Percentiles rank a stretch among this genome's conserved stretches.
These are phyloP conservation scores for Ditula angustiorana DNA, from an alignment of 2,888 invertebrate species.

Conservation along the genomic window DNA sequence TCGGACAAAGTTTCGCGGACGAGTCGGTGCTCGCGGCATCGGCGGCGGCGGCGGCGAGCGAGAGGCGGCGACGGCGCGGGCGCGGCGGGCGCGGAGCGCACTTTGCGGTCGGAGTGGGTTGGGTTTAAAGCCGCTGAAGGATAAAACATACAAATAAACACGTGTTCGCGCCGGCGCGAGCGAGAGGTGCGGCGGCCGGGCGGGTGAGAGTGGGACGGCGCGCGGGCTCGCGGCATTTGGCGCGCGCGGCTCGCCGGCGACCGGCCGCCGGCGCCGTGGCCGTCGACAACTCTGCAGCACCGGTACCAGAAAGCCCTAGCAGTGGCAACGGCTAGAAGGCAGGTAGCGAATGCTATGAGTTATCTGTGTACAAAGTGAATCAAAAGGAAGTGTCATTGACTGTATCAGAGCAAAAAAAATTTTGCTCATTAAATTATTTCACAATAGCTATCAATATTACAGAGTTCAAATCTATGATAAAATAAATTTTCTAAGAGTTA, in stretches of 20 bases:
- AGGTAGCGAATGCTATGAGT: slow-evolving; percentile 3
- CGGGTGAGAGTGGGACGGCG: slow-evolving; percentile 76
- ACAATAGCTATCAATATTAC: neutral
- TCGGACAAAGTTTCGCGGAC: slow-evolving; percentile 84
- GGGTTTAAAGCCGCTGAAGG: slow-evolving; percentile 89
- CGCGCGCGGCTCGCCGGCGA: slow-evolving; percentile 68
- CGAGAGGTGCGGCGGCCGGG: slow-evolving; percentile 73
- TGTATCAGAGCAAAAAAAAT: neutral
- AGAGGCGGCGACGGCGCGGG: slow-evolving; percentile 82
- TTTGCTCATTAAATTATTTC: neutral
- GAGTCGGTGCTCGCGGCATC: slow-evolving; percentile 72
- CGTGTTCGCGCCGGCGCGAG: slow-evolving; percentile 87
- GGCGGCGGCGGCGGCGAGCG: slow-evolving; percentile 78
- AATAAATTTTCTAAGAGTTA: too few relatives aligned
- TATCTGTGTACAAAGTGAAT: slow-evolving; percentile 24
- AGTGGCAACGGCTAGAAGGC: neutral
- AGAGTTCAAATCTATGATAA: too few relatives aligned
- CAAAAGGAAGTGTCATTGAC: slow-evolving; percentile 3
- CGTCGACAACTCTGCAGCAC: slow-evolving; percentile 41
- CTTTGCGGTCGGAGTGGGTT: slow-evolving; percentile 89
- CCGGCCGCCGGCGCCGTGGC: slow-evolving; percentile 55
- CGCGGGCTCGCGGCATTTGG: slow-evolving; percentile 80
- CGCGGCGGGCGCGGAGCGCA: slow-evolving; percentile 85
- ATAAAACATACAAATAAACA: slow-evolving; percentile 87
- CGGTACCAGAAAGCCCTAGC: slow-evolving; percentile 11